phyloP scores from a whole-genome alignment of 2,797 vertebrate species.

The Urophycis tenuis region DNA sequence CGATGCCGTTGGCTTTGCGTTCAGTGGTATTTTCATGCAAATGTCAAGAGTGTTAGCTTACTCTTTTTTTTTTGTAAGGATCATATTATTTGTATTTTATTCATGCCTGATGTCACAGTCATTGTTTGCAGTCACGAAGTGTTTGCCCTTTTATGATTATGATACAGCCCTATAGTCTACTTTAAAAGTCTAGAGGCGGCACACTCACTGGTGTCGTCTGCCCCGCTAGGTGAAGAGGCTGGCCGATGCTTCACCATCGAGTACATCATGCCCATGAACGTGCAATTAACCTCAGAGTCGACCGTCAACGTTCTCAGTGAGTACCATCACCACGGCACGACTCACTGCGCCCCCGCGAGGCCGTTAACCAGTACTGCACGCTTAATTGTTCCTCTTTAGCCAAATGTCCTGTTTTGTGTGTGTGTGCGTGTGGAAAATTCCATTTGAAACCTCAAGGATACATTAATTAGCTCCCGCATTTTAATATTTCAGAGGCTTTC shows the following conservation, averaged over 20 bases:
- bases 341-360: neutral
- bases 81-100: neutral
- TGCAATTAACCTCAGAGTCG: slow-evolving; percentile 87
- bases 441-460: neutral
- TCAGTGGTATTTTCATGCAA: neutral
- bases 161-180: neutral
- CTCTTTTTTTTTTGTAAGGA: too few species aligned
- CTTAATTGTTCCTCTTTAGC: neutral
- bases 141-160: neutral
- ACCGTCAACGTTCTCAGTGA: slow-evolving; percentile 87
- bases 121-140: neutral
- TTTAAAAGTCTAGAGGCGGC: neutral
- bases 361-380: neutral
- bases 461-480: neutral
- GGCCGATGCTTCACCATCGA: slow-evolving; percentile 90
- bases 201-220: neutral
- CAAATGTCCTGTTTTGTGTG: neutral
- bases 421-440: too few species aligned
- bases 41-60: neutral
- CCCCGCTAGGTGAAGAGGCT: slow-evolving; percentile 77
- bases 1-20: too few species aligned
- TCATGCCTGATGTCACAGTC: too few species aligned
- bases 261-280: slow-evolving; percentile 88
- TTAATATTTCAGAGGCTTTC: neutral
- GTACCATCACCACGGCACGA: neutral